Conservation (phyloP, 2,888 invertebrate genomes). For the Pachliopta kotzebuea region DNA sequence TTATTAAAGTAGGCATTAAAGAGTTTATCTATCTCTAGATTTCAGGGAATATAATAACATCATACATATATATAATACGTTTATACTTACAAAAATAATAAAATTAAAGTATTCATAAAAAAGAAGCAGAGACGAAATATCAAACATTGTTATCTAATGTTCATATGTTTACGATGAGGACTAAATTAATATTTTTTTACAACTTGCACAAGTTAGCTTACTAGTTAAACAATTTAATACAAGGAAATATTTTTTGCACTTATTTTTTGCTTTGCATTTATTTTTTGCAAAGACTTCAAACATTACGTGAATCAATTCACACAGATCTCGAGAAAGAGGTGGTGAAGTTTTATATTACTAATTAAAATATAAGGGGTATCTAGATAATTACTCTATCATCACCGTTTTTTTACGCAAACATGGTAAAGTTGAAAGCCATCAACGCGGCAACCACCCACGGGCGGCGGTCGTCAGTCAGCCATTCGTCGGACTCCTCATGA, state of each 20-base stretch:
- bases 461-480: conserved; percentile 47
- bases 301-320: not conserved
- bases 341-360: conserved; percentile 8
- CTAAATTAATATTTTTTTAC: not conserved
- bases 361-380: not conserved
- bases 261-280: no score
- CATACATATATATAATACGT: no score
- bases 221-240: no score
- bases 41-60: no score
- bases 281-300: no score
- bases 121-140: no score
- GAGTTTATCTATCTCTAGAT: no score
- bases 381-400: conserved; percentile 31
- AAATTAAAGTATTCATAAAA: no score
- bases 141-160: conserved; percentile 57
- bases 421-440: conserved; percentile 42
- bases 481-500: conserved; percentile 68
- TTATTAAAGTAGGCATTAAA: no score
- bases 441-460: conserved; percentile 62
- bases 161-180: conserved; percentile 53
- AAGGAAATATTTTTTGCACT: no score
- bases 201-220: no score
- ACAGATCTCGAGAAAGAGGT: not conserved
- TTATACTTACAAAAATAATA: no score
- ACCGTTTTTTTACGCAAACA: conserved; percentile 44